Conservation (phyloP, 2,797 vertebrate species). For the Eulemur albifrons region DNA sequence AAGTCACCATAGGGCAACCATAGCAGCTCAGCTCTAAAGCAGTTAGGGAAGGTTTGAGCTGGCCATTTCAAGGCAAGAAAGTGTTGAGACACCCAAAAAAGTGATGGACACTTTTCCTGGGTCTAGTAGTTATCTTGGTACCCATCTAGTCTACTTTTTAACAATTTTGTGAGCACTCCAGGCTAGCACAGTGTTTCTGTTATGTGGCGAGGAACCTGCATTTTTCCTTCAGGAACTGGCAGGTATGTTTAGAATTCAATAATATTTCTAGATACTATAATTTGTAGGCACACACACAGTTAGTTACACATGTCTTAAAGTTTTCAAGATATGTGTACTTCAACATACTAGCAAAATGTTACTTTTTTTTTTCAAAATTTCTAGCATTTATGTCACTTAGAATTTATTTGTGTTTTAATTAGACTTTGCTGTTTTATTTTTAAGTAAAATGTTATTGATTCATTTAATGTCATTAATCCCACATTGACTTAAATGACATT, state of each 20-base stretch:
- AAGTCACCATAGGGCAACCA: too few relatives aligned
- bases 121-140: too few relatives aligned
- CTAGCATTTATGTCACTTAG: background rate
- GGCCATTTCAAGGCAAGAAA: too few relatives aligned
- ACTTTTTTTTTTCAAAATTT: background rate
- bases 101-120: too few relatives aligned
- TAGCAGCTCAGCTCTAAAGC: too few relatives aligned
- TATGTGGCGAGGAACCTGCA: too few relatives aligned
- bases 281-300: fast-evolving
- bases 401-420: background rate
- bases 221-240: background rate
- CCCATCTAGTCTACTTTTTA: too few relatives aligned
- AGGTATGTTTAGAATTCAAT: background rate
- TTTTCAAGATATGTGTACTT: background rate
- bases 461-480: background rate
- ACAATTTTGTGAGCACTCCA: too few relatives aligned
- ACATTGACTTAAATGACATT: background rate
- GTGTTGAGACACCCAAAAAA: too few relatives aligned
- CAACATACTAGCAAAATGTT: background rate
- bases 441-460: background rate
- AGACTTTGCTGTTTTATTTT: background rate
- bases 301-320: background rate
- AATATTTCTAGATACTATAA: background rate
- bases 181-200: too few relatives aligned
- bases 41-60: too few relatives aligned